Percentiles rank a stretch among this genome's conserved stretches.
Evolutionary conservation across 2,888 invertebrate species (phyloP).

Genomic region (Stegophylla sp.): DNA sequence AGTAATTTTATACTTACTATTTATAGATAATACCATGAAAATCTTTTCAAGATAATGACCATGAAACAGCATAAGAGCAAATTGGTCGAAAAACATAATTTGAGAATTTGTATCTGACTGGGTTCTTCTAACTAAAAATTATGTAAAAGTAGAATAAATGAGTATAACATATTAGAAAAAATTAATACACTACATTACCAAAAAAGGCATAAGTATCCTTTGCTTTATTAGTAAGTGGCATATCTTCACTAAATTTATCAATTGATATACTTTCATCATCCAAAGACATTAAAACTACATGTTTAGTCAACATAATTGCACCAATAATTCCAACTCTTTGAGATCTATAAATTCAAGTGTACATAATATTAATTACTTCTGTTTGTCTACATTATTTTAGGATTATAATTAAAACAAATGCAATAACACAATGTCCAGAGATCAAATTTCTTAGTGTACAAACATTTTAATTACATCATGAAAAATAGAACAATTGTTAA

Average conservation of each 20-base stretch:
- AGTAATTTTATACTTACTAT: neutral
- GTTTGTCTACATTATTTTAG: neutral
- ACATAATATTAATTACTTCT: slow-evolving; percentile 31
- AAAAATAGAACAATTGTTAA: slow-evolving; percentile 66
- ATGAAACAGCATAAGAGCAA: slow-evolving; percentile 70
- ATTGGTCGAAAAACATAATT: slow-evolving; percentile 79
- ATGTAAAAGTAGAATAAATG: slow-evolving; percentile 63
- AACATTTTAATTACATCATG: slow-evolving; percentile 85
- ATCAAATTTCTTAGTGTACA: slow-evolving; percentile 82
- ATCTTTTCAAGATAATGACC: slow-evolving; percentile 69
- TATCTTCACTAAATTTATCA: slow-evolving; percentile 64
- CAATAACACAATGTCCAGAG: slow-evolving; percentile 68
- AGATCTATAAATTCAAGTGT: slow-evolving; percentile 58
- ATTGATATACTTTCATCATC: slow-evolving; percentile 65
- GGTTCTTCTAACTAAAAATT: slow-evolving; percentile 71
- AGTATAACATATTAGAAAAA: too few species aligned
- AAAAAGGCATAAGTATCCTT: slow-evolving; percentile 62
- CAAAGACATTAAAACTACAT: slow-evolving; percentile 67
- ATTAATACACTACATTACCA: too few species aligned
- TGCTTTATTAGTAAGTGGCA: slow-evolving; percentile 60
- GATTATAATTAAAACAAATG: neutral
- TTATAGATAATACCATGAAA: slow-evolving; percentile 67
- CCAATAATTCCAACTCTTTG: slow-evolving; percentile 74
- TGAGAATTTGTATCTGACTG: slow-evolving; percentile 73
- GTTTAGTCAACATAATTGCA: slow-evolving; percentile 77